Base-by-base conservation (phyloP, 2,888 invertebrate species). In the Temnothorax unifasciatus region DNA sequence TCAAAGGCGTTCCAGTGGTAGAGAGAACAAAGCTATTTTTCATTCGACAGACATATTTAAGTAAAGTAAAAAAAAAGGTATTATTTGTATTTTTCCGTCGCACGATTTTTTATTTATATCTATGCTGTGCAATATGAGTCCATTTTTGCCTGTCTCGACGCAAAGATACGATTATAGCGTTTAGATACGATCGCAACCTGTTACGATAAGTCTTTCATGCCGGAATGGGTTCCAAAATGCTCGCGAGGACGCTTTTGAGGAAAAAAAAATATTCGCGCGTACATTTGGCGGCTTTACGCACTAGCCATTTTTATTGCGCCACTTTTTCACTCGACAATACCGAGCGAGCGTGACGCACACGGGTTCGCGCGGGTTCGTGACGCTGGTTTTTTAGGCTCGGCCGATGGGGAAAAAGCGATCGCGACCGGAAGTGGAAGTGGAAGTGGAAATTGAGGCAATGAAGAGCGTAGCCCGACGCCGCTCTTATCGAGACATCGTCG, bases 361-460 rank as follows among this genome's bases (percentile, higher is more conserved):
- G 54, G 79, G 69, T 50, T 68, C 79, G 84, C 64, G 59, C 85
- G 85, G 85, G 85, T 83, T 88, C 84, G 85, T 79, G 83, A 73
- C 75, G 86, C 85, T 84, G 85, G 88, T 90, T 88, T 89, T 88
- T 88, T 92, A 92, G 93, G 92, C 90, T 89, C 91, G 93, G 90
- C 90, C 90, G 91, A 92, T 92, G 93, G 92, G n/a, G 89, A 91
- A 92, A 93, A 92, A 93, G 92, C 92, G 92, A 92, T 92, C 92
- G 90, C 90, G 90, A 87, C 90, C 93, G 93, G 93, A 92, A 92
- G 92, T 93, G 92, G 93, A 92, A 92, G 91, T 93, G 94, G 93
- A 94, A 92, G 93, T 94, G 93, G 93, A 94, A 94, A 94, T 94
- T 93, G 93, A 93, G 93, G 94, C 92, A 93, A 93, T 94, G 93